Conservation (phyloP, 1,140 invertebrate genomes). For the Drosophila navojoa region DNA sequence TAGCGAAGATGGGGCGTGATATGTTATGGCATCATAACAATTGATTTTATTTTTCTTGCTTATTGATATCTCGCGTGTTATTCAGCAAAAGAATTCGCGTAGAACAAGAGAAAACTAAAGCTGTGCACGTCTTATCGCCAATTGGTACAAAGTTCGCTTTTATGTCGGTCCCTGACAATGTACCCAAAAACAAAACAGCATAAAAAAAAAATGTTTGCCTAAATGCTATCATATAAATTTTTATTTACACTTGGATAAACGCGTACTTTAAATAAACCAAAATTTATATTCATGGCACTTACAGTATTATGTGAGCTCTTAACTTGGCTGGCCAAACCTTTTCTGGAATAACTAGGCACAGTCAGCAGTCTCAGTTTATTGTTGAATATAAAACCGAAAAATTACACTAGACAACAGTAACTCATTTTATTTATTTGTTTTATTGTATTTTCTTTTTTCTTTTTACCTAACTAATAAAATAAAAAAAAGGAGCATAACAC, state of each 20-base stretch:
- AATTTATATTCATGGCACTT: not conserved
- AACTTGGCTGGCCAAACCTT: not conserved
- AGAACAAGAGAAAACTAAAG: not conserved
- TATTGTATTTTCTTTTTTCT: too few species aligned
- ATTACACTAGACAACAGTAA: not conserved
- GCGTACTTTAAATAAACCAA: slow-evolving; percentile 5
- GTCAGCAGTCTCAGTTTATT: not conserved
- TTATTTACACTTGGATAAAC: slow-evolving; percentile 8
- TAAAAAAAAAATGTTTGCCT: slow-evolving; percentile 17
- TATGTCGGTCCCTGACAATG: slow-evolving; percentile 15
- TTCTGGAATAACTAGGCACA: not conserved
- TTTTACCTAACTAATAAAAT: too few species aligned
- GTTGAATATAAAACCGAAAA: not conserved
- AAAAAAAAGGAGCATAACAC: too few species aligned
- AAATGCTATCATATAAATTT: slow-evolving; percentile 22
- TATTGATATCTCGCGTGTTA: slow-evolving; percentile 72
- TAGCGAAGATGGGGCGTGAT: slow-evolving; percentile 44
- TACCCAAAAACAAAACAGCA: not conserved
- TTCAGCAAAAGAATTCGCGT: slow-evolving; percentile 12
- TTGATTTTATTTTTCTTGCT: slow-evolving; percentile 70
- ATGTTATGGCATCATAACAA: slow-evolving; percentile 76
- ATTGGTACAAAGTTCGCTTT: slow-evolving; percentile 30
- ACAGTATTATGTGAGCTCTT: slow-evolving; percentile 3
- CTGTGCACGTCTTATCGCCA: slow-evolving; percentile 11
- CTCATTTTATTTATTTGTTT: not conserved